Evolutionary conservation across 2,113 vertebrate genomes (phyloP), one percentile per base, ranked within the genome.

Genomic region (Melanostigma gelatinosum): DNA sequence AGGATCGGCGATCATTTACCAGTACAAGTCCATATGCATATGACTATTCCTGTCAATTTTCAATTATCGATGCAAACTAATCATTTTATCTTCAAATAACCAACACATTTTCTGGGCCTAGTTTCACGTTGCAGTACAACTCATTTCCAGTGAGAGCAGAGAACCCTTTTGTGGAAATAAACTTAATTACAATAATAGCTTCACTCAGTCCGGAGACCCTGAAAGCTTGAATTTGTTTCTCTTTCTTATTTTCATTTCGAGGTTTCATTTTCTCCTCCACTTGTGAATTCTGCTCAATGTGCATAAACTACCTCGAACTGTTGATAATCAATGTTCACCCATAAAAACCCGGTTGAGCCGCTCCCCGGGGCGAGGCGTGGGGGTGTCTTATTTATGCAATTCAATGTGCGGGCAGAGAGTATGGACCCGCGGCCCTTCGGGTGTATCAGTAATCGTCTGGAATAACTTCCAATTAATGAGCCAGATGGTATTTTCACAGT

Each of bases 381-480:
- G 46, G 79, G 87, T 60, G 84, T 88, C 89, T 91, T 92, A 91
- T 92, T 93, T 93, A 87, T 91, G 88, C 89, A 87, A 90, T 82
- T 84, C 87, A 80, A 87, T 88, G 86, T 89, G 87, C 88, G 80
- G 83, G 83, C 79, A 48, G 67, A 77, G 83, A 81, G 76, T 87
- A 82, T 78, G 89, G 87, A 76, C 85, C 8, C 8, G 71, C n/a
- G 34, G 75, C 71, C 83, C 83, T 87, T 34, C 64, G n/a, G 67
- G 85, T 86, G 82, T 79, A 83, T 84, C 88, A 77, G 89, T 91
- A 94, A 92, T 93, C 84, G 88, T 91, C 92, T 89, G 89, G 84
- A 91, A 93, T 93, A 91, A 91, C 91, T 89, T 91, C 88, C 87
- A 90, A 91, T 93, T 92, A 94, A 93, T 91, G 90, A 93, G 83